Conservation (phyloP, 2,888 invertebrate genomes). For the Trilocha varians region DNA sequence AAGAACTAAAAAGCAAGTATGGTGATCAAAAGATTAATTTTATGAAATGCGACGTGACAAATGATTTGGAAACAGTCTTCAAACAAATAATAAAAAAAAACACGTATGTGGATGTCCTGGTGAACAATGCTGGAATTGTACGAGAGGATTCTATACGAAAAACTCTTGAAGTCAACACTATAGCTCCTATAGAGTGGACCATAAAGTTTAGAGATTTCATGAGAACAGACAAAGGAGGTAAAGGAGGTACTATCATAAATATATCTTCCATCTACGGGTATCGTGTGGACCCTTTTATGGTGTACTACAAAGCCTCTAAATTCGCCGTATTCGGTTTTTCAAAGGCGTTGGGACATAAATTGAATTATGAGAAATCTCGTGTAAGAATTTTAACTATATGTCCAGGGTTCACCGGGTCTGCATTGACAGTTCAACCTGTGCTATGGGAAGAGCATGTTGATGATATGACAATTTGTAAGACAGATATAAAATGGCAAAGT, state of each 20-base stretch:
- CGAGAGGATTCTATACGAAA: constrained; percentile 5
- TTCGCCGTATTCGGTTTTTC: constrained; percentile 56
- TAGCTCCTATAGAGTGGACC: constrained; percentile 21
- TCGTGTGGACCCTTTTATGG: constrained; percentile 4
- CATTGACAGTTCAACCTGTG: constrained; percentile 19
- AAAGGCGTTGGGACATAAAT: constrained; percentile 41
- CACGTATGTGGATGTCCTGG: constrained; percentile 16
- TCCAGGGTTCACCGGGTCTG: constrained; percentile 60
- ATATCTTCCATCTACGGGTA: constrained; percentile 33
- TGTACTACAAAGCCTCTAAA: constrained; percentile 51
- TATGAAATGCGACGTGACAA: constrained; percentile 51
- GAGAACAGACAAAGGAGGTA: constrained; percentile 46
- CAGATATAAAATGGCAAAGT: constrained; percentile 30
- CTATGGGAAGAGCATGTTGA: constrained; percentile 16
- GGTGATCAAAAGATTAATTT: constrained; percentile 36
- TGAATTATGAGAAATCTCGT: constrained; percentile 48
- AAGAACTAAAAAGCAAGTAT: constrained; percentile 25
- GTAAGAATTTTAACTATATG: constrained; percentile 20
- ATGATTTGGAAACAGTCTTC: constrained; percentile 35
- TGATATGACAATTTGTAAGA: constrained; percentile 14
- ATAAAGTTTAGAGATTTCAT: constrained; percentile 63
- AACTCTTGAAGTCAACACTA: constrained; percentile 9
- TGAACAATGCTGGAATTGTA: constrained; percentile 38
- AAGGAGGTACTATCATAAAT: constrained; percentile 70
- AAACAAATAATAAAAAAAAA: not conserved